Evolutionary conservation across 1,140 invertebrate species (phyloP), one percentile per base, ranked within the genome.

Genomic region (Zaprionus taronus): DNA sequence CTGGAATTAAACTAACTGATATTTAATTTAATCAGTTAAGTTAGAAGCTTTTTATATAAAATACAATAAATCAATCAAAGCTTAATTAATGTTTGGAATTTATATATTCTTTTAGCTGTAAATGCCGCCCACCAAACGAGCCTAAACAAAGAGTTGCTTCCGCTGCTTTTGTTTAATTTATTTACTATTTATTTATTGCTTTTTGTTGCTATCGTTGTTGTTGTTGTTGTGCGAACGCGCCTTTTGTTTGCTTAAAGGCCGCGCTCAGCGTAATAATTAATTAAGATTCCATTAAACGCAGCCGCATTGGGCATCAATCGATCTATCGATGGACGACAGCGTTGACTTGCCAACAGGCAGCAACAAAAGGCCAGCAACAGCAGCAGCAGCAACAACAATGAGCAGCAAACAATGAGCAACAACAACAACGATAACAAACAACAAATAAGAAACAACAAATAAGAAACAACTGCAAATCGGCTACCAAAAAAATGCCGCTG

Each of bases 271-370:
- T 79, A 76, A 84, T 89, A 84, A 84, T 81, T 89, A 83, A 89
- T 89, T 89, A 89, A 81, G 83, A 71, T 89, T 81, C 81, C 81
- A 89, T 89, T 89, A 89, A 89, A 84, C 38, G 34, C 61, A 74
- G 53, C 62, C 53, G 22, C 81, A 65, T 65, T 56, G 36, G 58
- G 67, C 70, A 72, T 76, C 77, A 55, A 84, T 67, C 62, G 26
- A 73, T 73, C 81, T 24, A 79, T 68, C 74, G 64, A 80, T 87
- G 76, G 51, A 79, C 67, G 72, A 67, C 64, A 76, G 78, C 78
- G 77, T 87, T 81, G 81, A 87, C 80, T 89, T 5, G 84, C 84
- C 84, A 89, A 75, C 74, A 89, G 76, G 24, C 57, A 53, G 56
- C 65, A 51, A 80, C 71, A 64, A 56, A 56, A 61, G 31, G 53